Percentiles rank a stretch among this genome's conserved stretches.
phyloP scores from a whole-genome alignment of 2,113 vertebrate genomes.

The Tichodroma muraria region DNA sequence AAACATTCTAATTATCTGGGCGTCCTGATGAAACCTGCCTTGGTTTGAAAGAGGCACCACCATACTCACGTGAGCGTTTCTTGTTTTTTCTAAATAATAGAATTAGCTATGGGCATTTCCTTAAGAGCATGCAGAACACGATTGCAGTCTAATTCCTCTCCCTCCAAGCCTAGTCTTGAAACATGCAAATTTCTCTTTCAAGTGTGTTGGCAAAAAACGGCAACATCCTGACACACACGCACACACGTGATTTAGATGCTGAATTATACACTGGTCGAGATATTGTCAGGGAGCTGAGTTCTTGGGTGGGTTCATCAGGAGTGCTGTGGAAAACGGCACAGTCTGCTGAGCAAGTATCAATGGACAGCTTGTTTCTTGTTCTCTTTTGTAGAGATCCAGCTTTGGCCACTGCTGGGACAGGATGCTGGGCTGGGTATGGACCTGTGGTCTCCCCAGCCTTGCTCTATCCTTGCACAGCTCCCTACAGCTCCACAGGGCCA shows the following conservation, averaged over 20 bases:
- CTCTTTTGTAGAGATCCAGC: not conserved
- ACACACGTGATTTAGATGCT: not conserved
- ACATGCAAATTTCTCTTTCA: slow-evolving; percentile 48
- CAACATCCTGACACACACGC: not conserved
- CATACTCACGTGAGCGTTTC: not conserved
- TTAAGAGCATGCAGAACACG: slow-evolving; percentile 27
- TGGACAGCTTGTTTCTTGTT: not conserved
- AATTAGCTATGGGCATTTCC: slow-evolving; percentile 53
- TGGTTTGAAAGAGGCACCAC: not conserved
- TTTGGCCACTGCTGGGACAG: not conserved
- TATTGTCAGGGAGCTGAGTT: not conserved
- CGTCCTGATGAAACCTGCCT: slow-evolving; percentile 26
- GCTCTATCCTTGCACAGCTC: not conserved
- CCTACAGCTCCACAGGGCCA: rapidly evolving
- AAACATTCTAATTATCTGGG: not conserved
- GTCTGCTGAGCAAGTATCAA: not conserved
- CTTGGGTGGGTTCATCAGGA: not conserved
- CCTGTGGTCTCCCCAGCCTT: not conserved
- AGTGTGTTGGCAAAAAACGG: slow-evolving; percentile 35
- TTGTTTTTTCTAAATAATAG: slow-evolving; percentile 15
- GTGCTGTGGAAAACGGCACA: not conserved
- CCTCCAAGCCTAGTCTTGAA: slow-evolving; percentile 58
- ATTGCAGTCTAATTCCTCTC: slow-evolving; percentile 24
- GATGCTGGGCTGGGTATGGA: not conserved
- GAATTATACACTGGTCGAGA: not conserved